A percentile compares a stretch with the other conserved stretches of the same genome.
phyloP scores from a whole-genome alignment of 2,113 vertebrate species.

The Sylvilagus bachmani region DNA sequence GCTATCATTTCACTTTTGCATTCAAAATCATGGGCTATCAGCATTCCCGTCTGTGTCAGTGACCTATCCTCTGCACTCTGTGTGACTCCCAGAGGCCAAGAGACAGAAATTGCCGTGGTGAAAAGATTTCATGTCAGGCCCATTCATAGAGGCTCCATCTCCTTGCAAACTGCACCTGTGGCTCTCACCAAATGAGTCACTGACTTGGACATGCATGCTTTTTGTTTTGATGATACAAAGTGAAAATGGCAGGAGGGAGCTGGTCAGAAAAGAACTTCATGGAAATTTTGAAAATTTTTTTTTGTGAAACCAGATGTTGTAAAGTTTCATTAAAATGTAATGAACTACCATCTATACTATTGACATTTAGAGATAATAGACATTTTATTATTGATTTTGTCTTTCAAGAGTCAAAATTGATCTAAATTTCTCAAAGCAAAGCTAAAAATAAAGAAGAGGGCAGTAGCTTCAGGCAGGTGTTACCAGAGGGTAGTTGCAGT shows the following conservation, averaged over 20 bases:
- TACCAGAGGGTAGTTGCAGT: no score
- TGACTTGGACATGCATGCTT: neutral
- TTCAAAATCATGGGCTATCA: neutral
- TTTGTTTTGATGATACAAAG: neutral
- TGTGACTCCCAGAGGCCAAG: neutral
- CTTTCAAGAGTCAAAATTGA: neutral
- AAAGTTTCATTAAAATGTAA: neutral
- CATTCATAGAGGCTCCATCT: neutral
- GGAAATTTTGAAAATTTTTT: conserved; percentile 9
- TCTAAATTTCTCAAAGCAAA: conserved; percentile 14
- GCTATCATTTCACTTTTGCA: neutral
- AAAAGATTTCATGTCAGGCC: neutral
- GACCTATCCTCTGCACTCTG: neutral
- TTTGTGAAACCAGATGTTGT: neutral
- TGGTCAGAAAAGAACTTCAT: neutral
- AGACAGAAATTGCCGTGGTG: neutral
- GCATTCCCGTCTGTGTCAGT: neutral
- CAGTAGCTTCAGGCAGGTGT: neutral
- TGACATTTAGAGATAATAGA: neutral
- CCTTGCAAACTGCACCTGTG: neutral
- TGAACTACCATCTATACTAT: neutral
- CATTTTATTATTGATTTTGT: neutral
- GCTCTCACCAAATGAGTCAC: neutral
- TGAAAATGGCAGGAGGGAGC: neutral
- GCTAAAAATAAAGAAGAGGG: neutral